Conservation (phyloP, 1,140 invertebrate species). For the Neoseiulus cucumeris region DNA sequence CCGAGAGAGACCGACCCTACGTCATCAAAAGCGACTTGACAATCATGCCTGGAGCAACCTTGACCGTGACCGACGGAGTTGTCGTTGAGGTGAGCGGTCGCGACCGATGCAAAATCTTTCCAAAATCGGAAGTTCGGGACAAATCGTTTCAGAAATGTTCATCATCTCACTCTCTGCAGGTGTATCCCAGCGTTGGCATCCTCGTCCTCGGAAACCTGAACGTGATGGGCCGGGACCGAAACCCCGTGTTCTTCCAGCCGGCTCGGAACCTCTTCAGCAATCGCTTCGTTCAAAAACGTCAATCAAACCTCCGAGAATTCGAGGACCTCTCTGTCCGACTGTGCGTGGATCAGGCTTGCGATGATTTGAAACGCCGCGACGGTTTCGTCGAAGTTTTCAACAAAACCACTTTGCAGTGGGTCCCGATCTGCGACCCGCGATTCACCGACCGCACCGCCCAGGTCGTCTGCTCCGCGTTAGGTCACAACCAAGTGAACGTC, state of each 20-base stretch:
- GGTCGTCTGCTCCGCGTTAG: constrained; percentile 84
- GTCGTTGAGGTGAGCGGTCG: constrained; percentile 42
- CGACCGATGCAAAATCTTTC: too few relatives aligned
- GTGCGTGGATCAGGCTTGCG: constrained; percentile 25
- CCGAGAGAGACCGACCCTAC: constrained; percentile 47
- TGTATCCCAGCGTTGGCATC: constrained; percentile 89
- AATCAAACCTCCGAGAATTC: constrained; percentile 14
- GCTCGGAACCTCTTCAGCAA: constrained; percentile 21
- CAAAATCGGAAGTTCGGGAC: too few relatives aligned
- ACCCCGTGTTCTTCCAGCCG: constrained; percentile 20
- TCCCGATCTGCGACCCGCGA: constrained; percentile 79
- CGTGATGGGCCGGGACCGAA: constrained; percentile 41
- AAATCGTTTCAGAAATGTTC: background rate
- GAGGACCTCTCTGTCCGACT: constrained; percentile 20
- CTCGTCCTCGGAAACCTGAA: constrained; percentile 77
- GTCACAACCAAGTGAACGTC: constrained; percentile 65
- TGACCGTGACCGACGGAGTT: constrained; percentile 73
- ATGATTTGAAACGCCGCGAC: constrained; percentile 22
- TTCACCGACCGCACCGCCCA: constrained; percentile 86
- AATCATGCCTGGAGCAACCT: constrained; percentile 68
- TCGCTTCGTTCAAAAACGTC: constrained; percentile 22
- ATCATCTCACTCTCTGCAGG: constrained; percentile 32
- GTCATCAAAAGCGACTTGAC: constrained; percentile 75
- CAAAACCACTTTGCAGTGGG: constrained; percentile 78
- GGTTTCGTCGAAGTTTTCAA: constrained; percentile 90